phyloP scores from a whole-genome alignment of 2,888 invertebrate species.

The Drosophila subsilvestris region DNA sequence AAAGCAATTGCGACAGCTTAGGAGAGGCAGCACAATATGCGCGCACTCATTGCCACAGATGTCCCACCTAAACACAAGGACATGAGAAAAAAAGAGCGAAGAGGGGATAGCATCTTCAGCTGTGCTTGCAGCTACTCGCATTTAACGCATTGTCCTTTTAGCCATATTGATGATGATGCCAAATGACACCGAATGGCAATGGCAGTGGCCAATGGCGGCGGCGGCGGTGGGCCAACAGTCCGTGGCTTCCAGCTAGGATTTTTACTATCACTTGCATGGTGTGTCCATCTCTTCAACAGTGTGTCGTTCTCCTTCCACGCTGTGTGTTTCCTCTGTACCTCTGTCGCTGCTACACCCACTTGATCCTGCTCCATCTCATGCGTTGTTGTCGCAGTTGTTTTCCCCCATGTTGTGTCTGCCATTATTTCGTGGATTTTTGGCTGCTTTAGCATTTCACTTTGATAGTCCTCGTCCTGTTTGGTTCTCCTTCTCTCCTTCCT shows the following conservation, averaged over 20 bases:
- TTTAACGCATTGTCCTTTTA: slow-evolving; percentile 81
- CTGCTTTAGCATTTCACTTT: slow-evolving; percentile 81
- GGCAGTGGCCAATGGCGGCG: too few relatives aligned
- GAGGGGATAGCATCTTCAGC: slow-evolving; percentile 4
- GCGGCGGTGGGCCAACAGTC: slow-evolving; percentile 53
- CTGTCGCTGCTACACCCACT: not conserved
- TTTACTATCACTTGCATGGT: slow-evolving; percentile 70
- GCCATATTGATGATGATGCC: slow-evolving; percentile 80
- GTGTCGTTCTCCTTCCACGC: too few relatives aligned
- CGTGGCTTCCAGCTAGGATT: slow-evolving; percentile 76
- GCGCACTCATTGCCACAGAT: slow-evolving; percentile 73
- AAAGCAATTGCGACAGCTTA: slow-evolving; percentile 60
- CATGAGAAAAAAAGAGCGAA: not conserved
- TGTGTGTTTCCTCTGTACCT: too few relatives aligned
- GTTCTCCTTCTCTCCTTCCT: slow-evolving; percentile 3
- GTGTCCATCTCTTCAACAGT: slow-evolving; percentile 18
- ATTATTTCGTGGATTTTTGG: slow-evolving; percentile 80
- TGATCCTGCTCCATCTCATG: slow-evolving; percentile 28
- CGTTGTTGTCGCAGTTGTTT: slow-evolving; percentile 79
- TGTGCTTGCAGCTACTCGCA: slow-evolving; percentile 56
- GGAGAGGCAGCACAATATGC: slow-evolving; percentile 64
- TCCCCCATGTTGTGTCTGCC: slow-evolving; percentile 74
- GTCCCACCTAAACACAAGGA: slow-evolving; percentile 46
- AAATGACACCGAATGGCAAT: slow-evolving; percentile 78
- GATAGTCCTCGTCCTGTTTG: slow-evolving; percentile 62